Evolutionary conservation across 1,140 invertebrate genomes (phyloP).

Genomic region (Brachionus rotundiformis): DNA sequence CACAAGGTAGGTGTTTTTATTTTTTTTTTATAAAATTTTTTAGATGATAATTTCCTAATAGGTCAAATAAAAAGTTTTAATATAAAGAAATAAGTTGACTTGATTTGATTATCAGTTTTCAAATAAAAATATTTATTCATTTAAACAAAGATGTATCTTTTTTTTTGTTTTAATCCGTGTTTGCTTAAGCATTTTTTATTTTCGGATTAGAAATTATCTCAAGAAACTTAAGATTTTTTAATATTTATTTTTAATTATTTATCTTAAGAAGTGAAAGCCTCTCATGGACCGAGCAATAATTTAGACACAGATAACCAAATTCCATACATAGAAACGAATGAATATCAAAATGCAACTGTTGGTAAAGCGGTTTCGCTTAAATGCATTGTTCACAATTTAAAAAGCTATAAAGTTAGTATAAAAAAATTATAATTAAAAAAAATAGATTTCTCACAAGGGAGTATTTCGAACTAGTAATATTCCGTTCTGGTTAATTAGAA

Average conservation of each 20-base stretch:
- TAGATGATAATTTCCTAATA: background rate
- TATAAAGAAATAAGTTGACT: too few species aligned
- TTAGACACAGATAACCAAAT: background rate
- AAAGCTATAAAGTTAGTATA: slow-evolving; percentile 26
- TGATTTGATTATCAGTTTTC: too few species aligned
- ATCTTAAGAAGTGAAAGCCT: background rate
- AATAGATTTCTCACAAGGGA: background rate
- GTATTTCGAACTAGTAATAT: background rate
- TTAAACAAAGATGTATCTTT: too few species aligned
- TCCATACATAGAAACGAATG: slow-evolving; percentile 19
- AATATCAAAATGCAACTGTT: slow-evolving; percentile 27
- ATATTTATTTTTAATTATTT: background rate
- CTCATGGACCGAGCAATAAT: background rate
- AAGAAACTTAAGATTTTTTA: background rate
- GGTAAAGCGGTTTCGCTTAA: slow-evolving; percentile 7
- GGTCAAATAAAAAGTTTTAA: too few species aligned
- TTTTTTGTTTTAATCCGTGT: too few species aligned
- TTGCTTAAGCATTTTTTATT: too few species aligned
- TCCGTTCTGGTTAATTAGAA: background rate
- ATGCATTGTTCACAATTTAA: slow-evolving; percentile 28
- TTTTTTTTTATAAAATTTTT: background rate
- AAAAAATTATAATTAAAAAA: background rate
- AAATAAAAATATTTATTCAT: too few species aligned
- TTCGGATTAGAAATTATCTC: background rate
- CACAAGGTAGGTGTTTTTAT: slow-evolving; percentile 6